These are phyloP conservation scores for Hanleya hanleyi DNA, from an alignment of 2,888 invertebrate species.

Conservation along the genomic window DNA sequence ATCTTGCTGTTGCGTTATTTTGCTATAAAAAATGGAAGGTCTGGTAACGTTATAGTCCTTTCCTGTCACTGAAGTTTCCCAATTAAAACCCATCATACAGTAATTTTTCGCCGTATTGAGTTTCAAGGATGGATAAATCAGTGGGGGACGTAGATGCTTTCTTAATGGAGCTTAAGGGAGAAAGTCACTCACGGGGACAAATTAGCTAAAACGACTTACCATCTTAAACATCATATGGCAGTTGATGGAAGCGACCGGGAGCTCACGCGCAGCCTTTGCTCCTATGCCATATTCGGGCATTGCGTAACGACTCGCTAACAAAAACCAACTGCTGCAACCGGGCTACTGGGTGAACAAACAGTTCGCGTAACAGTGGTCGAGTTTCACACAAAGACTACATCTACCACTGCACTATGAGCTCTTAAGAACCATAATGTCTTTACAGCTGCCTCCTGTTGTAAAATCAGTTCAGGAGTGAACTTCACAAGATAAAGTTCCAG, in stretches of 20 bases:
- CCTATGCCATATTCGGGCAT: neutral
- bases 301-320: neutral
- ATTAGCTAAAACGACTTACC: too few species aligned
- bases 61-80: neutral
- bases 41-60: too few species aligned
- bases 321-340: neutral
- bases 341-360: neutral
- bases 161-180: neutral
- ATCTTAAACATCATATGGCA: too few species aligned
- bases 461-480: too few species aligned
- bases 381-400: too few species aligned
- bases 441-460: too few species aligned
- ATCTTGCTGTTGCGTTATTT: too few species aligned
- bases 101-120: neutral
- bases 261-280: neutral
- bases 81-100: neutral
- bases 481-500: too few species aligned
- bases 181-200: neutral
- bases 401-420: too few species aligned
- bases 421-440: neutral
- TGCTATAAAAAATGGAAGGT: too few species aligned
- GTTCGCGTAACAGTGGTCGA: too few species aligned
- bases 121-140: constrained; percentile 1
- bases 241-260: too few species aligned
- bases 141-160: neutral